Evolutionary conservation across 1,140 invertebrate species (phyloP), one percentile per base, ranked within the genome.

Genomic region (Latrodectus geometricus): DNA sequence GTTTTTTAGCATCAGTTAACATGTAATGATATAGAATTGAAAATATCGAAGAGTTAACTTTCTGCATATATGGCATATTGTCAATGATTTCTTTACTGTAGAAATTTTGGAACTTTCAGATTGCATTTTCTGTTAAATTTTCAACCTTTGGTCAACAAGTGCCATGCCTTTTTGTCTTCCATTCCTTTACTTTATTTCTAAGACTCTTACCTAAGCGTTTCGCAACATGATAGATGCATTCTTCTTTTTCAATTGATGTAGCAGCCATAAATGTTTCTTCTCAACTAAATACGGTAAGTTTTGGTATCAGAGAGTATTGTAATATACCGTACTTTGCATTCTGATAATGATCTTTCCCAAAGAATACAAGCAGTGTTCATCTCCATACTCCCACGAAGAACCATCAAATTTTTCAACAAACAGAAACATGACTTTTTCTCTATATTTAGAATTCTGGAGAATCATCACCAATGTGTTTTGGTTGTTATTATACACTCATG

Each of bases 321-420:
- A 7, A 23, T 54, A 12, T 74, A 74, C 15, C 72, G 1, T 7
- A 74, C 9, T 9, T 74, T 74, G 12, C 48, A 50, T 49, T 74
- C 4, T 48, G 23, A 20, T 15, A 48, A 4, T 14, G 72, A 74
- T 9, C 70, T 7, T 35, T 49, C 35, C 70, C 70, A 73, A 7
- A 73, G 9, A 48, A 48, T 49, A 21, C 8, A 23, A 8, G 70
- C 70, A 73, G 70, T 23, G 5, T 23, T 9, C 48, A 49, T 49
- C 35, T 73, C 70, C 35, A 73, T 73, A 48, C 70, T 73, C 9
- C 20, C 70, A n/a, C 48, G 70, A 73, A 9, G 70, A 48, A 48
- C 20, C 70, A 52, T 88, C 61, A 74, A 72, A 89, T 90, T 81
- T 90, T 93, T 21, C 72, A 12, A 11, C 72, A 48, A 11, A 69